Evolutionary conservation across 2,888 invertebrate species (phyloP), one percentile per base, ranked within the genome.

Genomic region (Tethea ocularis): DNA sequence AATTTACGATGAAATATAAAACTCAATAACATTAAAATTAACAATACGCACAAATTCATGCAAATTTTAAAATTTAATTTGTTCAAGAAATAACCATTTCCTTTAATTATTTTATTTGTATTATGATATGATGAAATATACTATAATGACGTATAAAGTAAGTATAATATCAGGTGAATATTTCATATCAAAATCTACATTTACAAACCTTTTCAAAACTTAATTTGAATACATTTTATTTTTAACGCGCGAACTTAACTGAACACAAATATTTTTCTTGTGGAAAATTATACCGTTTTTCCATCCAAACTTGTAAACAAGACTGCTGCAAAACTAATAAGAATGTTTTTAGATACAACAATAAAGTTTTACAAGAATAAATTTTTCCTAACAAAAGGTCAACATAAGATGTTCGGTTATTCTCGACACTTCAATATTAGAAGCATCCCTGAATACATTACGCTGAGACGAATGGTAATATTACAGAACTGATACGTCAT

Each of bases 381-480:
- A 29, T 53, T 53, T n/a, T 33, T 13, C 33, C 33, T 13, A 33
- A 33, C 17, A n/a, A 29, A 61, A 69, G 68, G 68, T 64, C 67
- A 59, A 70, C 65, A 68, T 60, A 64, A 57, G 57, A 60, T 52
- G 55, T 56, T 62, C 61, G 57, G 66, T 63, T 65, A 62, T 66
- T 66, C 65, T 65, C 69, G 63, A 71, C 74, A 70, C 62, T 71
- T 71, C 68, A 67, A 78, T 79, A 79, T 77, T 71, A 67, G 68
- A 58, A 61, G 58, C 63, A 68, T 72, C 76, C 78, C 75, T 71
- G 77, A 78, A 81, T 81, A 78, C 66, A 77, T 78, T 78, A 80
- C 63, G 61, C 61, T 41, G 55, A 58, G 56, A 46, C 46, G 46
- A 20, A 57, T 61, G 58, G 59, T 57, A 60, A 60, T 62, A 59